Evolutionary conservation across 2,888 invertebrate genomes (phyloP).

Genomic region (Erebia ligea): DNA sequence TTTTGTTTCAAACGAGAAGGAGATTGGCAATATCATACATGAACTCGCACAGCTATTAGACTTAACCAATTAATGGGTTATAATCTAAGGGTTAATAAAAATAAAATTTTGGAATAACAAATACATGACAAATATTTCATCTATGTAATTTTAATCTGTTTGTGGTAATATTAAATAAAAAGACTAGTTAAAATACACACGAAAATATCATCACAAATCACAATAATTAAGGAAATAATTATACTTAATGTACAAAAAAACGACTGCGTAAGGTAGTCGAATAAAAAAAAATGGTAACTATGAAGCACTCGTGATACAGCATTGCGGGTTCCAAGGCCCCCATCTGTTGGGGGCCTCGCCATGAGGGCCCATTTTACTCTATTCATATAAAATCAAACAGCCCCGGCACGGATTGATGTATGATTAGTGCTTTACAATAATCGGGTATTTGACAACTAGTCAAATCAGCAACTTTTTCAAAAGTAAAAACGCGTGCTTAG

Average conservation of each 20-base stretch:
- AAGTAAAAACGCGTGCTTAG: too few species aligned
- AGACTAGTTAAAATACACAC: background rate
- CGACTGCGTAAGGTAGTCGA: background rate
- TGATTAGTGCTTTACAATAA: background rate
- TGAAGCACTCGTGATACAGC: background rate
- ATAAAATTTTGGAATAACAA: background rate
- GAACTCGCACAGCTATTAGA: background rate
- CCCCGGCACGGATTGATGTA: background rate
- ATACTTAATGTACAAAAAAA: background rate
- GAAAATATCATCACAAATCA: conserved; percentile 13
- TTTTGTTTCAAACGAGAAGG: too few species aligned
- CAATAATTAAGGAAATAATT: background rate
- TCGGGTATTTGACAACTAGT: too few species aligned
- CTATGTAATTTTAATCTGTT: conserved; percentile 1
- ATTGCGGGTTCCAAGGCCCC: background rate
- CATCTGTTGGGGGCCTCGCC: too few species aligned
- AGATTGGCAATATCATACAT: too few species aligned
- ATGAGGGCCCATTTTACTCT: background rate
- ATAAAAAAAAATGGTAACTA: conserved; percentile 1
- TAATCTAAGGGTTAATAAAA: background rate
- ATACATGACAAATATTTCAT: conserved; percentile 7
- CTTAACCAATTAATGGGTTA: conserved; percentile 13
- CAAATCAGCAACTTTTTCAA: too few species aligned
- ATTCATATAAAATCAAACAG: background rate
- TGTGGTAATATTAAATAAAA: background rate